These are phyloP conservation scores for Paguma larvata DNA, from an alignment of 2,797 vertebrate species.

Conservation along the genomic window DNA sequence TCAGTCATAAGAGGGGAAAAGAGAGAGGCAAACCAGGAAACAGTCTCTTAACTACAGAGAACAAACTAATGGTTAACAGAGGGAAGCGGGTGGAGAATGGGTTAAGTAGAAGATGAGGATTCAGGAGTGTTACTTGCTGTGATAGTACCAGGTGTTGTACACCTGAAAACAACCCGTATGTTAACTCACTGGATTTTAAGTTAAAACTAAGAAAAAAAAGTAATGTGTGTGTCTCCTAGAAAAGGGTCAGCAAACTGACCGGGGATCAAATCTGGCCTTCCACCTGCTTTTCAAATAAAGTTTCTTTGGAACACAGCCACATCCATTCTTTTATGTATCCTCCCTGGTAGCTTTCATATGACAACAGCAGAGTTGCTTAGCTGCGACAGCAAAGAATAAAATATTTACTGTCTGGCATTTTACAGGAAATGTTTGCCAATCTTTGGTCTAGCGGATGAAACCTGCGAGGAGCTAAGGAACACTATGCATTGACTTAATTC, in stretches of 20 bases:
- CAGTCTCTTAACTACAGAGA: too few species aligned
- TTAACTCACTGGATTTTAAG: too few species aligned
- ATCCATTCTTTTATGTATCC: neutral
- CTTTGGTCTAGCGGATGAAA: neutral
- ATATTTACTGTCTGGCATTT: neutral
- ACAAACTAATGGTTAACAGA: too few species aligned
- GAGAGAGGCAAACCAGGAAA: too few species aligned
- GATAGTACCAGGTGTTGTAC: too few species aligned
- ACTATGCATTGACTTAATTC: neutral
- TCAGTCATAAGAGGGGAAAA: too few species aligned
- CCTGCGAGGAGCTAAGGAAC: rapidly evolving
- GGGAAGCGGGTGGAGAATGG: too few species aligned
- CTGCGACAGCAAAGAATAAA: neutral
- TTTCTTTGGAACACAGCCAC: neutral
- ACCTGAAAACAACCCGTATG: too few species aligned
- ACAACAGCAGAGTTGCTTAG: neutral
- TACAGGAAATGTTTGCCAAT: neutral
- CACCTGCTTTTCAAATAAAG: neutral
- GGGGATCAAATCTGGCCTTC: neutral
- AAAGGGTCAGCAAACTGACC: neutral
- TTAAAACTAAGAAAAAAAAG: neutral
- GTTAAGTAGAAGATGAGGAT: too few species aligned
- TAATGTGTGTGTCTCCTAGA: neutral
- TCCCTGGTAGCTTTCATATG: neutral
- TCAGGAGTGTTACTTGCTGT: too few species aligned